A percentile compares a stretch with the other conserved stretches of the same genome.
These are phyloP conservation scores for Peromyscus californicus DNA, from an alignment of 2,113 vertebrate species.

Conservation along the genomic window DNA sequence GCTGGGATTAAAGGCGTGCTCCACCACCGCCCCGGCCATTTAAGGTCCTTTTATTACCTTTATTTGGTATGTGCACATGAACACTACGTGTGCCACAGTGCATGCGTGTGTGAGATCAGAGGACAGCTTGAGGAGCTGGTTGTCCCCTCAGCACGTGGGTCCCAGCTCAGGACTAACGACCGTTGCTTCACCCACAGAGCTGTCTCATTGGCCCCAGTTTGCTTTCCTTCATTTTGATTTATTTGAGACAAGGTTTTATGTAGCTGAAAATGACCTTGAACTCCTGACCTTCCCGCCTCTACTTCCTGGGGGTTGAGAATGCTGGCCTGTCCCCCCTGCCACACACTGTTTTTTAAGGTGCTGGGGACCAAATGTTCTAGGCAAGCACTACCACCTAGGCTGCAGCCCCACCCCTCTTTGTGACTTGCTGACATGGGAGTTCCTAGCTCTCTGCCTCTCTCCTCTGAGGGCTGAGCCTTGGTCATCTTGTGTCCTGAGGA, in stretches of 20 bases:
- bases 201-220: not conserved
- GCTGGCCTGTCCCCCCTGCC: not conserved
- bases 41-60: no score
- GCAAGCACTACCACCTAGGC: not conserved
- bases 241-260: not conserved
- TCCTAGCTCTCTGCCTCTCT: not conserved
- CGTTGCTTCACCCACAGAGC: not conserved
- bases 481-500: not conserved
- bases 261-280: not conserved
- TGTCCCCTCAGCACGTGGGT: not conserved
- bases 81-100: not conserved
- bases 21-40: no score
- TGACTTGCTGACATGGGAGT: not conserved
- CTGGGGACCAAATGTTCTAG: not conserved
- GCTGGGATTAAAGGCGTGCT: no score
- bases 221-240: not conserved
- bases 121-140: not conserved
- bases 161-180: not conserved
- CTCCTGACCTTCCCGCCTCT: not conserved
- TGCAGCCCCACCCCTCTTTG: not conserved
- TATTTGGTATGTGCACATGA: not conserved
- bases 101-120: not conserved
- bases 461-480: not conserved
- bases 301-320: not conserved
- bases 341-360: not conserved